phyloP scores from a whole-genome alignment of 1,140 invertebrate species.

The Ridgeia piscesae region DNA sequence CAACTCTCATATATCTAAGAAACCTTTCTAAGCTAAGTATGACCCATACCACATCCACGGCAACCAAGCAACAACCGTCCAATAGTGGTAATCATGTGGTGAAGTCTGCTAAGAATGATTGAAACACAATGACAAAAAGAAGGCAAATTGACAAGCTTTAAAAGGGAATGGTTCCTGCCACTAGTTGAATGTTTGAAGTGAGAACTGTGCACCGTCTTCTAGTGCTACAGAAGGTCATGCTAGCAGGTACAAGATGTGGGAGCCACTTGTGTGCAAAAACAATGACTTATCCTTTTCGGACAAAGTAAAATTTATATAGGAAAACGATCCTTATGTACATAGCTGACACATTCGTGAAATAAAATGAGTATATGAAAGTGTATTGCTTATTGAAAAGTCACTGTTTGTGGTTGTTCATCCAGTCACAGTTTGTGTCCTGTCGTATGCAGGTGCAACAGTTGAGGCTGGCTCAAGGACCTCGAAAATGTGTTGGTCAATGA shows the following conservation, averaged over 20 bases:
- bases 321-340: neutral
- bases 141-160: no score
- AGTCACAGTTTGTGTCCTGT: neutral
- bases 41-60: no score
- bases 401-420: neutral
- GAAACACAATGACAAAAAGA: no score
- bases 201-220: neutral
- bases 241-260: no score
- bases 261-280: neutral
- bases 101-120: no score
- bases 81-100: no score
- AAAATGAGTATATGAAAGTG: neutral
- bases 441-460: neutral
- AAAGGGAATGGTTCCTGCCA: neutral
- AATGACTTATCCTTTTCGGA: neutral
- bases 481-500: no score
- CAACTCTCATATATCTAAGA: no score
- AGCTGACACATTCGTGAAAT: neutral
- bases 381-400: neutral
- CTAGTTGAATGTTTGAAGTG: neutral
- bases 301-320: neutral
- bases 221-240: neutral
- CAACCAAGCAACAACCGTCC: no score
- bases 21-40: no score
- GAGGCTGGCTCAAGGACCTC: neutral